phyloP scores from a whole-genome alignment of 1,140 invertebrate genomes.

The Rhopalosiphum maidis region DNA sequence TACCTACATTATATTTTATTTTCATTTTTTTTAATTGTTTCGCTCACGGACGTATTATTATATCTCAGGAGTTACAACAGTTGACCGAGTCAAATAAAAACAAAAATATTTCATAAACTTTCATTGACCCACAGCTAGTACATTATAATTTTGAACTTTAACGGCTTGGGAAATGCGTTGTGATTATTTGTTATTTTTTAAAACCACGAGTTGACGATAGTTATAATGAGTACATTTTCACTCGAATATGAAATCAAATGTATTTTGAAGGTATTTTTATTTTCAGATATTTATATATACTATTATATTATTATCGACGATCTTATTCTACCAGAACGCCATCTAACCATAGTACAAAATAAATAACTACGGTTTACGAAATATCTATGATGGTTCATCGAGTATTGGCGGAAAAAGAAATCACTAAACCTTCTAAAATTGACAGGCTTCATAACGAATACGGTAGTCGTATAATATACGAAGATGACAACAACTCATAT shows the following conservation, averaged over 20 bases:
- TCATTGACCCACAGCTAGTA: not conserved
- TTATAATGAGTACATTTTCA: not conserved
- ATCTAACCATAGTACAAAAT: no score
- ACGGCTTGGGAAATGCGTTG: not conserved
- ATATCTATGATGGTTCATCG: no score
- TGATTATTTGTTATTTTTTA: not conserved
- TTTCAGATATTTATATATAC: not conserved
- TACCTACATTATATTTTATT: not conserved
- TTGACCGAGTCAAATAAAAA: not conserved
- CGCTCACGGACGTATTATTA: not conserved
- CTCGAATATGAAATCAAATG: not conserved
- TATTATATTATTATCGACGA: no score
- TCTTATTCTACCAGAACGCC: no score
- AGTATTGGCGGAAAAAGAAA: not conserved
- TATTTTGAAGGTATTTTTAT: not conserved
- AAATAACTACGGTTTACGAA: no score
- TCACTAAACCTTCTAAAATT: not conserved
- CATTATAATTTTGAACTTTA: not conserved
- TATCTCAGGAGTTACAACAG: not conserved
- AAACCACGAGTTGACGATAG: not conserved
- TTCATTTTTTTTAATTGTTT: conserved; percentile 22
- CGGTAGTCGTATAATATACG: not conserved
- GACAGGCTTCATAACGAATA: not conserved
- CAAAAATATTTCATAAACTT: not conserved
- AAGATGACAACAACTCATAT: not conserved